Base-by-base conservation (phyloP, 2,797 vertebrate genomes). In the Tenualosa ilisha region DNA sequence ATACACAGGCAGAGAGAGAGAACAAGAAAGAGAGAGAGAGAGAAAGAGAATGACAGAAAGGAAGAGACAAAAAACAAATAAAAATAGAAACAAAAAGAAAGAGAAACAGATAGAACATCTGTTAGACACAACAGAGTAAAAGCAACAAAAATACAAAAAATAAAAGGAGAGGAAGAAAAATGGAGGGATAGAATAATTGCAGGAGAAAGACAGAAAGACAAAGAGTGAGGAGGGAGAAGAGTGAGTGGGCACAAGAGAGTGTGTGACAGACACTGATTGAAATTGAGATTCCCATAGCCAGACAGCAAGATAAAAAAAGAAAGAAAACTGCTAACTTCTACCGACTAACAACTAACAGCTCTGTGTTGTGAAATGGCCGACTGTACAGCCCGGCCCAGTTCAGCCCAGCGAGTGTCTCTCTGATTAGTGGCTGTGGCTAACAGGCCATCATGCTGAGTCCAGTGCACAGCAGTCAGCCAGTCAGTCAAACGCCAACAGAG, bases 1-100 rank as follows among this genome's bases (percentile, higher is more conserved):
- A 75, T 31, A 40, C 31, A n/a, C 20, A 56, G 0, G 24, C 37
- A 49, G 53, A 43, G 56, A 46, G 17, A 26, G n/a, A 83, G 53
- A 83, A 26, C 24, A 13, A 40, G 65, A 40, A 26, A 40, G n/a
- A 75, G 37, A 37, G 65, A 37, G 65, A 37, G 31, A 13, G 13
- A 54, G 26, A 54, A 49, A 20, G 65, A 49, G 11, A 72, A 8
- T 50, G 40, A 83, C 3, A 68, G 26, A 79, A 13, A 56, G 50
- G 85, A 40, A 49, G 46, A 90, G 90, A 2, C 9, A 63, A 26
- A 37, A n/a, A 37, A 56, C 22, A 54, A 63, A 43, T 20, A 84
- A 20, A 68, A 20, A 50, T 1, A 82, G 37, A 53, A 49, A 79
- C 15, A 79, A 13, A 79, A 13, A 81, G 11, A 81, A 81, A 83